Evolutionary conservation across 1,140 invertebrate species (phyloP), one percentile per base, ranked within the genome.

Genomic region (Nasonia vitripennis): DNA sequence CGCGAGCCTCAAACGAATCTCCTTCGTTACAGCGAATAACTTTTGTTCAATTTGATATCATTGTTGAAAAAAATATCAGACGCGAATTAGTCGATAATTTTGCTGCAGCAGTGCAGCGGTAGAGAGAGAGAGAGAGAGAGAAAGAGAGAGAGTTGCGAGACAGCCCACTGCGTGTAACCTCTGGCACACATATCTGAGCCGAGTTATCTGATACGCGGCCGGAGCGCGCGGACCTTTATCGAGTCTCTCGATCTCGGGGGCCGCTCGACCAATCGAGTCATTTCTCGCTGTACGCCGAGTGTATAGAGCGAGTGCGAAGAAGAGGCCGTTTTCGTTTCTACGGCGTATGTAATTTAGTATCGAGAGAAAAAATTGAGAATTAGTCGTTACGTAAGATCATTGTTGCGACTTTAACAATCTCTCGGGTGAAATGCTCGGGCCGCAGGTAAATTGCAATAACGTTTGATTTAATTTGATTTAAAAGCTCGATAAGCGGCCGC

Each of bases 171-270:
- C 48, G 12, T 78, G 20, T 86, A 89, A 88, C 88, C 88, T 88
- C 88, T 78, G 83, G 83, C 74, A 82, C 84, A 88, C 88, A 89
- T 41, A 37, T 75, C 67, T 41, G 67, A 78, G 34, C 12, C 81
- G 80, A 86, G 89, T 89, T 91, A 92, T 92, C 91, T 91, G 91
- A 92, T 91, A 92, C 86, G 84, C 87, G 86, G 78, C 67, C 55
- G 78, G 77, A 77, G 37, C 67, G 73, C 70, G 55, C 55, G 84
- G 86, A 87, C 85, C 74, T 87, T 88, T 92, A 91, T 92, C 91
- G 85, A 75, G n/a, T 86, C 87, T 88, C 87, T 89, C 85, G 82
- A 91, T 92, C 91, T 88, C 37, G 41, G 70, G 34, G 70, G 31
- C 31, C 23, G 31, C 71, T 84, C 87, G 87, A 91, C 89, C 89